Evolutionary conservation across 2,797 vertebrate genomes (phyloP).

Genomic region (Anisognathus igniventris): DNA sequence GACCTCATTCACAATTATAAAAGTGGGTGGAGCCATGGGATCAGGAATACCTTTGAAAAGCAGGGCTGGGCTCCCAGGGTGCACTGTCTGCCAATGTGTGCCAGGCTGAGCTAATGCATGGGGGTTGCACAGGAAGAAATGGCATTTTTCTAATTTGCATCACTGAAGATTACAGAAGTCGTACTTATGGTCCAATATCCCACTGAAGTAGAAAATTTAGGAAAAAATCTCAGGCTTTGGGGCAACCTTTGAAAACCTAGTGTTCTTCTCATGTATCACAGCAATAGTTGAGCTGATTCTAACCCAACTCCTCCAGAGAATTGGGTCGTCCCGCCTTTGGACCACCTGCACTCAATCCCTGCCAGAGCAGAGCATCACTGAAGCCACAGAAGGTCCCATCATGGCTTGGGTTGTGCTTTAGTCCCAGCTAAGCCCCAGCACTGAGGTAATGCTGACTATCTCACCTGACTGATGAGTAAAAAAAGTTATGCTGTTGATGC

Average conservation of each 20-base stretch:
- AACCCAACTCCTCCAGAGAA: neutral
- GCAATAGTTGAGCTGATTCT: neutral
- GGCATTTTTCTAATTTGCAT: neutral
- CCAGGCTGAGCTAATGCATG: neutral
- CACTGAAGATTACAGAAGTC: neutral
- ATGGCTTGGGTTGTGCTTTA: neutral
- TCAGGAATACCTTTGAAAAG: fast-evolving
- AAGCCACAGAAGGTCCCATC: fast-evolving
- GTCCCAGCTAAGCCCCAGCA: neutral
- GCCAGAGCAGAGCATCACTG: neutral
- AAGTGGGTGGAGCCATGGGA: neutral
- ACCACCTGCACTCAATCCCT: neutral
- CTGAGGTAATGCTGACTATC: neutral
- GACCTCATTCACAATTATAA: neutral
- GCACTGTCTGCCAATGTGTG: fast-evolving
- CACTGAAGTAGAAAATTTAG: neutral
- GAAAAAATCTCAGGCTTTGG: neutral
- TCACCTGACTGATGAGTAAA: neutral
- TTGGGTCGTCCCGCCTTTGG: neutral
- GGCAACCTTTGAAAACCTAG: neutral
- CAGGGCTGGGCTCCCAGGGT: fast-evolving
- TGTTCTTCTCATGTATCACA: neutral
- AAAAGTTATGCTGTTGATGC: neutral
- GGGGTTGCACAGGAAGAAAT: neutral
- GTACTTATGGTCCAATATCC: neutral